These are phyloP conservation scores for Tachysurus fulvidraco DNA, from an alignment of 2,113 vertebrate species.

Conservation along the genomic window DNA sequence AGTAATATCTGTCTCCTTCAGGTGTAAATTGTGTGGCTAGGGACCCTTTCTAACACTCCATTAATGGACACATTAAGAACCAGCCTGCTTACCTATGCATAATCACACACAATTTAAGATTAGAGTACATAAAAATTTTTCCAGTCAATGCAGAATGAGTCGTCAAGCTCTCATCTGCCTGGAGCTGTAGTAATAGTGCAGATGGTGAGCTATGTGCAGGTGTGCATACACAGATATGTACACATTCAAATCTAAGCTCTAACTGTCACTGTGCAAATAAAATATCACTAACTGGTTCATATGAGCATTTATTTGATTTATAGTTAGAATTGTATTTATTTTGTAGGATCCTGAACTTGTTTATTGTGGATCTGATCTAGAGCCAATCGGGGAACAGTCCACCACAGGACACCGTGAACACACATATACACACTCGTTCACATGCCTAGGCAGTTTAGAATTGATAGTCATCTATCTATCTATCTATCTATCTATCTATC, in stretches of 20 bases:
- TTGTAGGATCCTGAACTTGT: not conserved
- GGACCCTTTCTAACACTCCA: constrained; percentile 18
- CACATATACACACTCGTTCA: not conserved
- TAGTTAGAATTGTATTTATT: not conserved
- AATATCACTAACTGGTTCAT: not conserved
- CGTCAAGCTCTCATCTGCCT: not conserved
- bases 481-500: not conserved
- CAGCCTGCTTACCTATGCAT: not conserved
- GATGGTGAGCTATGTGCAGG: not conserved
- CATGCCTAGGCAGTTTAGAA: not conserved
- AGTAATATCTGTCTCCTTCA: constrained; percentile 9
- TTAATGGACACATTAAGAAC: constrained; percentile 20
- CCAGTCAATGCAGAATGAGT: not conserved
- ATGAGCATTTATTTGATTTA: not conserved
- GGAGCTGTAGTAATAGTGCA: not conserved
- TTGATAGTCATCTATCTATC: not conserved
- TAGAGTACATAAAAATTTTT: not conserved
- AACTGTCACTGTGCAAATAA: not conserved
- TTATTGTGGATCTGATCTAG: not conserved
- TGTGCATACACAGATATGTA: not conserved
- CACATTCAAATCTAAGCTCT: not conserved
- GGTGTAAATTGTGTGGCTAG: not conserved
- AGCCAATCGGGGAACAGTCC: not conserved
- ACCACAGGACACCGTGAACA: not conserved
- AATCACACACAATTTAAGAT: constrained; percentile 18